Percentiles rank a stretch among this genome's conserved stretches.
phyloP scores from a whole-genome alignment of 1,140 invertebrate species.

The Delia radicum region DNA sequence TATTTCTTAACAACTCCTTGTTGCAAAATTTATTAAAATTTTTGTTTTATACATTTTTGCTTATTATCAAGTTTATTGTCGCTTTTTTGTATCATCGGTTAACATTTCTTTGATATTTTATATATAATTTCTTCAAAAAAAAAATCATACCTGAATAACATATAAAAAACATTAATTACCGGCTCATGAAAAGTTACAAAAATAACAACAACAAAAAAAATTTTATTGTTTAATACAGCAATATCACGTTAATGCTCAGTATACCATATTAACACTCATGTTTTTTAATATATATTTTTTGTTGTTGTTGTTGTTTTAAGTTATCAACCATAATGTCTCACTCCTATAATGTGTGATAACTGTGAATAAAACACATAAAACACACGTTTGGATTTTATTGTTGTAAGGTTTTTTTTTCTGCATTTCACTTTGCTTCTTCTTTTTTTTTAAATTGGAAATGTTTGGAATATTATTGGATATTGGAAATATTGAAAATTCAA shows the following conservation, averaged over 20 bases:
- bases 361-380: neutral
- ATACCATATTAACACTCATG: neutral
- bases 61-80: neutral
- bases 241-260: neutral
- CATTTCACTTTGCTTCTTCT: neutral
- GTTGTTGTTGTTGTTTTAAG: neutral
- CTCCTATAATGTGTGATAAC: neutral
- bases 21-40: no score
- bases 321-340: neutral
- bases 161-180: neutral
- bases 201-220: neutral
- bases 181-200: no score
- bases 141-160: neutral
- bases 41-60: no score
- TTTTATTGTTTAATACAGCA: neutral
- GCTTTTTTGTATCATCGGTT: neutral
- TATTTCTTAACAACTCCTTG: neutral
- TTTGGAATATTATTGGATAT: no score
- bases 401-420: neutral
- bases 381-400: neutral
- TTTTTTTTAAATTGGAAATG: no score
- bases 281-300: neutral
- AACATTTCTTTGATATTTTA: neutral
- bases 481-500: no score
- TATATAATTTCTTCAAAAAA: neutral